These are phyloP conservation scores for Agrilus mali DNA, from an alignment of 2,888 invertebrate genomes.

Conservation along the genomic window DNA sequence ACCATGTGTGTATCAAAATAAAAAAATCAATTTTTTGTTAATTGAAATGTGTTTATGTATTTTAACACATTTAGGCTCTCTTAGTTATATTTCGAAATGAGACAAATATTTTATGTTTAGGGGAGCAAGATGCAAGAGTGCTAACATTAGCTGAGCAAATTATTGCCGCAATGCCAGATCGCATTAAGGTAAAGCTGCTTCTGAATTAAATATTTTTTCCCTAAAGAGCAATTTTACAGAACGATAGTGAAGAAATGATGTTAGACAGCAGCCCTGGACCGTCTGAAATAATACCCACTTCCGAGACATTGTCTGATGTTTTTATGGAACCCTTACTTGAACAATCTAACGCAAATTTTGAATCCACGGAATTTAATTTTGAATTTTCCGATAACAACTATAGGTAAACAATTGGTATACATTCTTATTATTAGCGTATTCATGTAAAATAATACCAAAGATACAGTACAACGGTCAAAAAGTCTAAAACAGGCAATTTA, in stretches of 20 bases:
- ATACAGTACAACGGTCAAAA: no score
- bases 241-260: constrained; percentile 63
- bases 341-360: constrained; percentile 49
- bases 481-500: no score
- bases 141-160: constrained; percentile 93
- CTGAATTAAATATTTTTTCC: background rate
- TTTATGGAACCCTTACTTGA: constrained; percentile 67
- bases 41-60: no score
- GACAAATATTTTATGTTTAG: constrained; percentile 39
- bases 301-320: constrained; percentile 44
- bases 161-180: constrained; percentile 94
- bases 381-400: constrained; percentile 76
- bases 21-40: no score
- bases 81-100: background rate
- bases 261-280: constrained; percentile 44
- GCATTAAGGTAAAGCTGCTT: constrained; percentile 66
- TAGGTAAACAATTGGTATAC: constrained; percentile 37
- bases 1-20: no score
- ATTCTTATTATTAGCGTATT: no score
- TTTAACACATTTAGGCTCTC: background rate
- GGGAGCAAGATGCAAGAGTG: constrained; percentile 86
- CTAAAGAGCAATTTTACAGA: constrained; percentile 35
- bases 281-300: constrained; percentile 35
- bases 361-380: constrained; percentile 59
- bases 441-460: no score